Evolutionary conservation across 2,113 vertebrate genomes (phyloP), one percentile per base, ranked within the genome.

Genomic region (Sula dactylatra): DNA sequence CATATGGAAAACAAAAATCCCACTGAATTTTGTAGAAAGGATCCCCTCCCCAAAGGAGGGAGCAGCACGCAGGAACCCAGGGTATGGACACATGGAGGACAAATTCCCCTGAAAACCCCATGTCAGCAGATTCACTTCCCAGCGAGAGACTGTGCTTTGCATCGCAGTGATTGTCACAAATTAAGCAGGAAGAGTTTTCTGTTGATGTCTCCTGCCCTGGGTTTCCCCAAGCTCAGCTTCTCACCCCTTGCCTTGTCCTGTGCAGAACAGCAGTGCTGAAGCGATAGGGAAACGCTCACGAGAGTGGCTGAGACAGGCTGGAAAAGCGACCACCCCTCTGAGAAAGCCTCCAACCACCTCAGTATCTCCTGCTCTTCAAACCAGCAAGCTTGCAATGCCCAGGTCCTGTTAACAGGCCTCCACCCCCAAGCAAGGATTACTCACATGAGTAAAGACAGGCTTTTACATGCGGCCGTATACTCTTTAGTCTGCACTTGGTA

Each of bases 161-260:
- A 27, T 6, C 0, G 0, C 1, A 11, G 15, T 8, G 18, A 66
- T 32, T 61, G 21, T 13, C 69, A 72, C 72, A 38, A 36, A 52
- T 45, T 13, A 65, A 77, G 54, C 44, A 89, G 49, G 19, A 91
- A 32, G 19, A 6, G 15, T n/a, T 80, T 67, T 21, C 50, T 49
- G 36, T 11, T 9, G 19, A 3, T 16, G 21, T 20, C 45, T 54
- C 42, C 36, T 22, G 29, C 13, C 21, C 31, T 40, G 58, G 18
- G 40, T 6, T 83, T 54, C 67, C 42, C 47, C 4, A 1, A 20
- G 44, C 58, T 72, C n/a, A 27, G 59, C 34, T 67, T 32, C 4
- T 0, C 27, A 27, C 7, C 55, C 61, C 31, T 80, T 0, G 0
- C 62, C n/a, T 26, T 13, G 34, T 29, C 34, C 81, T 52, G 22